These are phyloP conservation scores for Argopecten irradians DNA, from an alignment of 1,140 invertebrate species.

Conservation along the genomic window DNA sequence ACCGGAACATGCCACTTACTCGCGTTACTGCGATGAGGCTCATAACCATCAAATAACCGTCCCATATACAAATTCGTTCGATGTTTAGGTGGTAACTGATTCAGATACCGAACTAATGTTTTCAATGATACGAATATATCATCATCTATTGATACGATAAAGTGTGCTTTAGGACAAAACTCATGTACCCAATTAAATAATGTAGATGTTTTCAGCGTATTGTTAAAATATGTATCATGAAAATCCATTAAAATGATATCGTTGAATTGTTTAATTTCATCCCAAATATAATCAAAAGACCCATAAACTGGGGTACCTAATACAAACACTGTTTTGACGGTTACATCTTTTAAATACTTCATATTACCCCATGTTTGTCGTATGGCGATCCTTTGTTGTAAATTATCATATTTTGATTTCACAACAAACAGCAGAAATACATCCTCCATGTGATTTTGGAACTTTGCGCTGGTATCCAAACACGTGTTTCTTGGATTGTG, in stretches of 20 bases:
- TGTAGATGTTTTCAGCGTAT: conserved; percentile 29
- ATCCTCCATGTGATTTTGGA: not conserved
- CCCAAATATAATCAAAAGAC: conserved; percentile 19
- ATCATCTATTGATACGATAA: conserved; percentile 37
- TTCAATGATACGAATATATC: conserved; percentile 32
- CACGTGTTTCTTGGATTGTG: not conserved
- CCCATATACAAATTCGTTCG: conserved; percentile 24
- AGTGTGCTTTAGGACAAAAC: conserved; percentile 28
- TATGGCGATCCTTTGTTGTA: not conserved
- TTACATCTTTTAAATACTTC: not conserved
- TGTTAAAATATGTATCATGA: not conserved
- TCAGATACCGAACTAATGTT: conserved; percentile 18
- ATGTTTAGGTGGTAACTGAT: not conserved
- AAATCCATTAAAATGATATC: not conserved
- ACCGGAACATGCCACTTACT: conserved; percentile 39
- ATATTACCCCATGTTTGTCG: not conserved
- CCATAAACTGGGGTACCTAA: not conserved
- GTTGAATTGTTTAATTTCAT: conserved; percentile 29
- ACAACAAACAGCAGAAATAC: not conserved
- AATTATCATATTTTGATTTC: not conserved
- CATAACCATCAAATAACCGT: not conserved
- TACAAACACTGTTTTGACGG: not conserved
- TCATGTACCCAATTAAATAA: conserved; percentile 26
- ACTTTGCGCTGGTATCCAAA: not conserved
- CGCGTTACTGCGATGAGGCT: not conserved